A percentile compares a stretch with the other conserved stretches of the same genome.
Conservation (phyloP, 2,113 vertebrate genomes). For the Pelecanus crispus region DNA sequence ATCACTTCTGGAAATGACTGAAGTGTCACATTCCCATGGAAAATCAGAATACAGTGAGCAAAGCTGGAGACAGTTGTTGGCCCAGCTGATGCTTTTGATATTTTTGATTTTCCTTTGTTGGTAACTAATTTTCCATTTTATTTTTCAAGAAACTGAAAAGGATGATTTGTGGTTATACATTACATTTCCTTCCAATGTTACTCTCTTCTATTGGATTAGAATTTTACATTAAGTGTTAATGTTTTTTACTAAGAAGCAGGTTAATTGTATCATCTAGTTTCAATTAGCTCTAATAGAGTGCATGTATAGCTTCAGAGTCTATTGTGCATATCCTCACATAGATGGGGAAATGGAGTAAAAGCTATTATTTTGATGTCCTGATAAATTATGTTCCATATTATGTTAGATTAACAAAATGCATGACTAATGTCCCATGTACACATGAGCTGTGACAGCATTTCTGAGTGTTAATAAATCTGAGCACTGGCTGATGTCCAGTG, state of each 20-base stretch:
- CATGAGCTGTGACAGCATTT: conserved; percentile 68
- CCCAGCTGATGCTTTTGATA: not conserved
- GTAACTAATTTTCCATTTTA: conserved; percentile 36
- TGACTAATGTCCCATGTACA: conserved; percentile 78
- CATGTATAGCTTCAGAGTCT: conserved; percentile 68
- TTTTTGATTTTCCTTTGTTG: not conserved
- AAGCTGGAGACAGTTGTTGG: not conserved
- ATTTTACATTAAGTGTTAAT: conserved; percentile 72
- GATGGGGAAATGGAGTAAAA: conserved; percentile 70
- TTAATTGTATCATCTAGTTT: conserved; percentile 80
- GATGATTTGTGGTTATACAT: conserved; percentile 52
- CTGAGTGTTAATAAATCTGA: conserved; percentile 80
- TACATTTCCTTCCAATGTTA: conserved; percentile 48
- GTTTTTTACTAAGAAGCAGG: conserved; percentile 69
- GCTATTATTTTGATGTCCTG: conserved; percentile 79
- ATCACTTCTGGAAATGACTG: not conserved
- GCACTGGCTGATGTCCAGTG: conserved; percentile 73
- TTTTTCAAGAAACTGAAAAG: conserved; percentile 48
- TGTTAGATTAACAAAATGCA: conserved; percentile 79
- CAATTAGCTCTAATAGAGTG: conserved; percentile 76
- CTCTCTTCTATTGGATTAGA: conserved; percentile 70
- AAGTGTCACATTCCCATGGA: conserved; percentile 3
- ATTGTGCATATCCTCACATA: conserved; percentile 72
- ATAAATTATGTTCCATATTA: conserved; percentile 81
- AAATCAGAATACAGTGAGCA: not conserved